These are phyloP conservation scores for Mandrillus leucophaeus DNA, from an alignment of 2,113 vertebrate species.

Conservation along the genomic window DNA sequence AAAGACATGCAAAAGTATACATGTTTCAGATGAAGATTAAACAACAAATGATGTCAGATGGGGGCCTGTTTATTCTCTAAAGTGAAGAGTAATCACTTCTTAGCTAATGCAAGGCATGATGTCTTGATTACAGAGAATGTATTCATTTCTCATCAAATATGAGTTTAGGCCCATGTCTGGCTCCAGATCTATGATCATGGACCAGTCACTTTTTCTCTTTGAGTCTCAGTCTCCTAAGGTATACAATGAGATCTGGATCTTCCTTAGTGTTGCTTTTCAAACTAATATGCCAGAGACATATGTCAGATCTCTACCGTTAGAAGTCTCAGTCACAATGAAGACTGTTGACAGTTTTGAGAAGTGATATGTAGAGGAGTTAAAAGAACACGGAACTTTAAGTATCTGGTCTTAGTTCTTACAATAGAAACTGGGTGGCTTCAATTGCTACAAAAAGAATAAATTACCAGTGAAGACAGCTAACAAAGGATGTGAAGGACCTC, in stretches of 20 bases:
- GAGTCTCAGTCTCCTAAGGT: not conserved
- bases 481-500: too few species aligned
- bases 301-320: not conserved
- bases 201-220: not conserved
- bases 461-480: too few species aligned
- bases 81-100: not conserved
- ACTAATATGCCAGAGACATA: not conserved
- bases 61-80: constrained; percentile 39
- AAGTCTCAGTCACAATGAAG: not conserved
- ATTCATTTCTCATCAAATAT: constrained; percentile 36
- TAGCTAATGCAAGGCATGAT: not conserved
- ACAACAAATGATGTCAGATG: not conserved
- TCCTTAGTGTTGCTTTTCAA: not conserved
- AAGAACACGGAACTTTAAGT: not conserved
- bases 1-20: constrained; percentile 25
- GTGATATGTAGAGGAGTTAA: not conserved
- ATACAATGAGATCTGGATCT: not conserved
- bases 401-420: not conserved
- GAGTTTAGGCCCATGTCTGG: not conserved
- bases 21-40: constrained; percentile 10
- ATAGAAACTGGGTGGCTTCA: not conserved
- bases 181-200: not conserved
- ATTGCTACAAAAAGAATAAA: too few species aligned
- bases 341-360: not conserved
- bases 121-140: constrained; percentile 5